A percentile compares a stretch with the other conserved stretches of the same genome.
Evolutionary conservation across 2,888 invertebrate genomes (phyloP).

Genomic region (Pilophorus perplexus): DNA sequence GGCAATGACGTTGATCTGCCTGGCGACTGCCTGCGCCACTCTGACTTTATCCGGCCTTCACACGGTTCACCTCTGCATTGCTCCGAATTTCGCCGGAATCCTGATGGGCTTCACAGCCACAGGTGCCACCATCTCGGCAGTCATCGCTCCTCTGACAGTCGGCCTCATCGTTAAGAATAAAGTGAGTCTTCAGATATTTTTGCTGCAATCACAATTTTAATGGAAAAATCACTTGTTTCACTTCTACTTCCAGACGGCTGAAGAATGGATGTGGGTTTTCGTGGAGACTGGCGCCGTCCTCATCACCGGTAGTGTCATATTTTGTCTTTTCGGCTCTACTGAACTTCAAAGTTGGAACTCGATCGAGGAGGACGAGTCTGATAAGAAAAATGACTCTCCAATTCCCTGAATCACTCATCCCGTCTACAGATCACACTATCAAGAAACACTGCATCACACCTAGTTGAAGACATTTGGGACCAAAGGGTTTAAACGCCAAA

Average conservation of each 20-base stretch:
- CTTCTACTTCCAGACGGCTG: background rate
- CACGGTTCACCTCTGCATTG: slow-evolving; percentile 57
- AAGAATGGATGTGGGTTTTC: slow-evolving; percentile 7
- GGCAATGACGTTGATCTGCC: slow-evolving; percentile 43
- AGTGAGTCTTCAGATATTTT: too few relatives aligned
- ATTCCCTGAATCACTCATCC: too few relatives aligned
- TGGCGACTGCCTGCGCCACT: slow-evolving; percentile 49
- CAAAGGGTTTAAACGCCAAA: too few relatives aligned
- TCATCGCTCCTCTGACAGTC: slow-evolving; percentile 54
- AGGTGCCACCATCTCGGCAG: slow-evolving; percentile 53
- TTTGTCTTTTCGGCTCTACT: background rate
- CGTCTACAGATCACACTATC: too few relatives aligned
- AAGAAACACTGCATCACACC: too few relatives aligned
- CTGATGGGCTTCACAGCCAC: slow-evolving; percentile 56
- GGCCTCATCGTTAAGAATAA: slow-evolving; percentile 51
- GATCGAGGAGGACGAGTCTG: background rate
- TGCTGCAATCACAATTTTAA: too few relatives aligned
- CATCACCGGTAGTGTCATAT: background rate
- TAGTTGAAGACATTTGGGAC: too few relatives aligned
- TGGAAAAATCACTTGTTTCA: too few relatives aligned
- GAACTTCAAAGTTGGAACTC: slow-evolving; percentile 8
- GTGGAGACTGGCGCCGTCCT: background rate
- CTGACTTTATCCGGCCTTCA: slow-evolving; percentile 53
- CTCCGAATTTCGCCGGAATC: slow-evolving; percentile 56
- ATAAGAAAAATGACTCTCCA: too few relatives aligned